These are phyloP conservation scores for Prinia subflava DNA, from an alignment of 2,113 vertebrate genomes.

Conservation along the genomic window DNA sequence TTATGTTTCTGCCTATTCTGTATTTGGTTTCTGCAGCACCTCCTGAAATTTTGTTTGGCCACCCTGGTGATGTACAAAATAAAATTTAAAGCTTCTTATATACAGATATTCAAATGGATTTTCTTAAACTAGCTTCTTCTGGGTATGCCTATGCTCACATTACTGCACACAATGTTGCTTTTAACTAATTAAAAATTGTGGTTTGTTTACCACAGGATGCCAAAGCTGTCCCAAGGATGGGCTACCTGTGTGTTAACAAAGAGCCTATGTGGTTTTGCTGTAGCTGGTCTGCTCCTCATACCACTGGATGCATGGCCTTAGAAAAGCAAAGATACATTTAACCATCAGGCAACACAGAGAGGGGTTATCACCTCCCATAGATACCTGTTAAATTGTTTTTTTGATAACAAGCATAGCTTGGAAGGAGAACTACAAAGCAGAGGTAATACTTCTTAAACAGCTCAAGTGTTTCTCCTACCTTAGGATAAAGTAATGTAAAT, in stretches of 20 bases:
- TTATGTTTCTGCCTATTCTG: neutral
- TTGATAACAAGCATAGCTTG: neutral
- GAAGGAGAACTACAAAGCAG: neutral
- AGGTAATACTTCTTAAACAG: neutral
- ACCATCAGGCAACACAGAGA: neutral
- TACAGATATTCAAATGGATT: neutral
- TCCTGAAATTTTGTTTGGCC: neutral
- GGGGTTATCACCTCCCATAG: rapidly evolving
- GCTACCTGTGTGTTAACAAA: neutral
- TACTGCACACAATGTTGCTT: neutral
- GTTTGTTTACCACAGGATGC: neutral
- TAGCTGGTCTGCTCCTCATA: neutral
- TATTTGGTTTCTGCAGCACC: neutral
- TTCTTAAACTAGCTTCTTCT: neutral
- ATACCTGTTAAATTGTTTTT: neutral
- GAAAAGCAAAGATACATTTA: neutral
- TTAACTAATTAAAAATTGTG: neutral
- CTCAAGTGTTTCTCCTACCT: neutral
- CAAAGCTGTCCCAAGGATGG: neutral
- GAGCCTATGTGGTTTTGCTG: neutral
- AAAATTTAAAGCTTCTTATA: neutral
- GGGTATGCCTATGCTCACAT: neutral
- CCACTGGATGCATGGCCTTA: neutral
- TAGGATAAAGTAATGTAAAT: rapidly evolving
- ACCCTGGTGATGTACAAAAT: neutral